Evolutionary conservation across 2,888 invertebrate species (phyloP), one percentile per base, ranked within the genome.

Genomic region (Drosophila gaucha): DNA sequence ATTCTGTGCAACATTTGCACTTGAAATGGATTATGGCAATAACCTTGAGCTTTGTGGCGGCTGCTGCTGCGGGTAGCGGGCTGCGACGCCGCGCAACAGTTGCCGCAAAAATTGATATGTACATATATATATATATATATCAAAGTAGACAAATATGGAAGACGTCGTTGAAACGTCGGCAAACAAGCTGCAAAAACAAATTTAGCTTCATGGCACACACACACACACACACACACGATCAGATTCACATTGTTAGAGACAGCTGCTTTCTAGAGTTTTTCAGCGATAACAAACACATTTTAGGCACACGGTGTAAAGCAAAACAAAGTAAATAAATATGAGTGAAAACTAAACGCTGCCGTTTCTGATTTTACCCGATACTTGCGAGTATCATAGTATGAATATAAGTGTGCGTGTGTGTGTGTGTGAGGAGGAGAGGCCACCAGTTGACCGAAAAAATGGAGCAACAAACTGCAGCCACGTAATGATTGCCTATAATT

Each of bases 11-110:
- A 78, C 83, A 82, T 85, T 84, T 84, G 78, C 85, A 88, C 84
- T 88, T 88, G 88, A 85, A 88, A 88, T 73, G 79, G 86, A 86
- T 89, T 88, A 89, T 88, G 89, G 88, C 87, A 88, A 89, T 86
- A 87, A 87, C 89, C 87, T 87, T 87, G 88, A 89, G 77, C 71
- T 72, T 65, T 68, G 80, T 68, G 72, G 66, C 73, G 66, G 65
- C 73, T 56, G 46, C 49, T 47, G 75, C 73, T 70, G 84, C 38
- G 20, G 24, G 24, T 82, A 71, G 51, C 80, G 43, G 54, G 31
- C 72, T 64, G 62, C 28, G 57, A 54, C 52, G 39, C 12, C 22
- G 56, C 49, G 74, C 85, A 83, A 83, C 85, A 80, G 87, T 83
- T 87, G 87, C 73, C 71, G 68, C 78, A 78, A 76, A 67, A 80